A percentile compares a stretch with the other conserved stretches of the same genome.
phyloP scores from a whole-genome alignment of 2,797 vertebrate species.

The Enteromius trimaculatus region DNA sequence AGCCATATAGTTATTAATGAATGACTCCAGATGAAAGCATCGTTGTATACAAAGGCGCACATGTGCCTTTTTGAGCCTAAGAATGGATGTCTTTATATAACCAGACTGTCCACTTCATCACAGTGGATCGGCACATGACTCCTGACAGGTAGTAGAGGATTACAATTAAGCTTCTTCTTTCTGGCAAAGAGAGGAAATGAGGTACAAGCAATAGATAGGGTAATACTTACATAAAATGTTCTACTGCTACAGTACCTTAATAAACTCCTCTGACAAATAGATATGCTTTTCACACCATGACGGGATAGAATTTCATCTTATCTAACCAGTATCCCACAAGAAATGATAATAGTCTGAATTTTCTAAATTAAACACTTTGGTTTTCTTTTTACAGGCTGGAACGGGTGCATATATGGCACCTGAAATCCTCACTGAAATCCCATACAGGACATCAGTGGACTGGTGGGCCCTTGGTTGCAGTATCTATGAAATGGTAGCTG shows the following conservation, averaged over 20 bases:
- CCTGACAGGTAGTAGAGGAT: constrained; percentile 76
- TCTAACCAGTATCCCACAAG: neutral
- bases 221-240: constrained; percentile 51
- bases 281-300: neutral
- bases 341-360: neutral
- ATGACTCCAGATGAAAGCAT: constrained; percentile 37
- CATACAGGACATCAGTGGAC: constrained; percentile 90
- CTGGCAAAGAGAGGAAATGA: constrained; percentile 64
- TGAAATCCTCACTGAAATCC: constrained; percentile 86
- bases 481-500: constrained; percentile 95
- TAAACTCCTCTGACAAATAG: neutral
- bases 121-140: constrained; percentile 69
- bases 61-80: constrained; percentile 12
- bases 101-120: constrained; percentile 62
- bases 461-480: constrained; percentile 96
- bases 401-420: constrained; percentile 96
- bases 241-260: constrained; percentile 7
- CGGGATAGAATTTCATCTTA: neutral
- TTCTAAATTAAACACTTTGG: neutral
- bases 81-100: constrained; percentile 68
- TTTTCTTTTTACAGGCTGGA: constrained; percentile 81
- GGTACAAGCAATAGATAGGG: constrained; percentile 29
- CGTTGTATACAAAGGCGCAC: constrained; percentile 29
- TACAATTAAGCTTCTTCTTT: constrained; percentile 72
- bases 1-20: constrained; percentile 16